Percentiles rank a stretch among this genome's conserved stretches.
These are phyloP conservation scores for Corythornis cristatus DNA, from an alignment of 2,113 vertebrate species.

Conservation along the genomic window DNA sequence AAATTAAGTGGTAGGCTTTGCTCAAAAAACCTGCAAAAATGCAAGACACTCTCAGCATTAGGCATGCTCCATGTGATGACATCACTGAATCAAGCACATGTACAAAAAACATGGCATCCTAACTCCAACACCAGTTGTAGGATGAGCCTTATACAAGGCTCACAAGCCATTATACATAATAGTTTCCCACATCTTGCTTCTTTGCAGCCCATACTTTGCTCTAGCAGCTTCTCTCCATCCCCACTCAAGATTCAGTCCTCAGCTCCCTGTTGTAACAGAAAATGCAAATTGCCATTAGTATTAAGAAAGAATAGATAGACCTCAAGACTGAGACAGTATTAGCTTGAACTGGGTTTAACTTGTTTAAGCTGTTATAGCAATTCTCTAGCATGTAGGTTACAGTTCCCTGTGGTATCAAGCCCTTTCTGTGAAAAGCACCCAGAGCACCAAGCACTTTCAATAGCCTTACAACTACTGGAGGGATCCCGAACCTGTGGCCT, in stretches of 20 bases:
- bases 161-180: background rate
- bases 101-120: background rate
- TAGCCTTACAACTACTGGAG: background rate
- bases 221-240: background rate
- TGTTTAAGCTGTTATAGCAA: background rate
- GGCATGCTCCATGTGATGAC: accelerated
- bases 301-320: background rate
- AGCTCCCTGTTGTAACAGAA: background rate
- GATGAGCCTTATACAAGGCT: background rate
- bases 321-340: background rate
- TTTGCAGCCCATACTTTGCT: background rate
- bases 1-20: background rate
- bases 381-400: background rate
- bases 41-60: background rate
- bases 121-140: background rate
- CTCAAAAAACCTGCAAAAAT: background rate
- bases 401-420: background rate
- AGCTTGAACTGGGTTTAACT: background rate
- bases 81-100: accelerated
- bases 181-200: background rate
- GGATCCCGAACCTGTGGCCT: background rate
- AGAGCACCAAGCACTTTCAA: background rate
- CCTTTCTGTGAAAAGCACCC: background rate
- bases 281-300: background rate
- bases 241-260: background rate